phyloP scores from a whole-genome alignment of 2,113 vertebrate genomes.

The Acrocephalus arundinaceus region DNA sequence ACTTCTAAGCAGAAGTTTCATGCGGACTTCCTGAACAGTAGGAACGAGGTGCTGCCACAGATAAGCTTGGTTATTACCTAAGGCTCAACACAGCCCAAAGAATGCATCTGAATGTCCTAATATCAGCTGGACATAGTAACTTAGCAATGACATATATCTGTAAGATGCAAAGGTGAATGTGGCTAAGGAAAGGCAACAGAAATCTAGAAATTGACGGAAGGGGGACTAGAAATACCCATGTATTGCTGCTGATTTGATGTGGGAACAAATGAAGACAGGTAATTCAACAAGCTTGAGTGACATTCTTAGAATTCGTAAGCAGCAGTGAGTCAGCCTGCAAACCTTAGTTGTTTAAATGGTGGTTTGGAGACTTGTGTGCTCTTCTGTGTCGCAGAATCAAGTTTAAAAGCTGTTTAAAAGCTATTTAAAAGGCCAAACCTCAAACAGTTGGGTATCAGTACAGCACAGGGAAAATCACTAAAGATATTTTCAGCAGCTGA shows the following conservation, averaged over 20 bases:
- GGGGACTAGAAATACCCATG: background rate
- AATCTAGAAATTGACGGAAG: background rate
- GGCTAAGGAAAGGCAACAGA: background rate
- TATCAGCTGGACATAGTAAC: background rate
- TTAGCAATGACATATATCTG: background rate
- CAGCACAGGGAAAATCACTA: background rate
- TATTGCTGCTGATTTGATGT: background rate
- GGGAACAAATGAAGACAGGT: background rate
- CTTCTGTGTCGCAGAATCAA: background rate
- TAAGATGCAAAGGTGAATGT: background rate
- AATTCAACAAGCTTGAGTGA: background rate
- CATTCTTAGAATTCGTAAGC: background rate
- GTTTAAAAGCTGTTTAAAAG: background rate
- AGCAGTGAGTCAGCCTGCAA: background rate
- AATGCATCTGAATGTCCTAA: background rate
- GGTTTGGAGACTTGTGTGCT: background rate
- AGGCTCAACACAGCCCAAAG: background rate
- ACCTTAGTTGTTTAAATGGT: background rate
- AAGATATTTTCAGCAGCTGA: conserved; percentile 18
- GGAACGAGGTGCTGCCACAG: background rate
- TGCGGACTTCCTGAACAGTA: background rate
- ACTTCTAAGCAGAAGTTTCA: background rate
- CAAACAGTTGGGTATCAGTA: background rate
- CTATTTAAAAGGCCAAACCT: background rate
- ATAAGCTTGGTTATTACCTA: background rate